Evolutionary conservation across 2,797 vertebrate genomes (phyloP), one percentile per base, ranked within the genome.

Genomic region (Pseudochirops cupreus): DNA sequence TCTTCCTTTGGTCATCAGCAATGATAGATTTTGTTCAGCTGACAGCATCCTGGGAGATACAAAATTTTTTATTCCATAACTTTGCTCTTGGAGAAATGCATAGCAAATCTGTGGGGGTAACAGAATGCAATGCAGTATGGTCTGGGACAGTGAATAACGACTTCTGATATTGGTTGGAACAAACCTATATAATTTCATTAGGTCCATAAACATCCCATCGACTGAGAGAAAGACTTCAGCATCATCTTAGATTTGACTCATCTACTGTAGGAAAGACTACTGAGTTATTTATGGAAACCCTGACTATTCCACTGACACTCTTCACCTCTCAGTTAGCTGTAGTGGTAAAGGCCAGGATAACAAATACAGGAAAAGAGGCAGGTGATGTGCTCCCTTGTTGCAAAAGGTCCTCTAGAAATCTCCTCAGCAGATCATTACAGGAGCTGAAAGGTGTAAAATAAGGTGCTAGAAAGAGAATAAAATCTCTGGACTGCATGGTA

Each of bases 121-220:
- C 92, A 18, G 95, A 91, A 94, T 91, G 54, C 67, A 92, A 96
- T 97, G 97, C 53, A 96, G 95, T 52, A 52, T 90, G 67, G 94
- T 96, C 96, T 91, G 94, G 56, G 97, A 97, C 91, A 91, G 94
- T 74, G 95, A 97, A 56, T 96, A 96, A 97, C 95, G 94, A 95
- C 92, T 97, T 93, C 62, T 97, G 59, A 94, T 98, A 96, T 97
- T 97, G 96, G 94, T 95, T 97, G 92, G 74, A 97, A 92, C 59
- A 97, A 96, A 46, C 56, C 91, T 94, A 94, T 94, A 97, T 90
- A 93, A 92, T 97, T 97, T 97, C 96, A 98, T 97, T 98, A 98
- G 96, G 95, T 46, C 4, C 39, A 16, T 16, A 95, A 97, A 96
- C 53, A 95, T 96, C 67, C 93, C 94, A 87, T 92, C 59, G 91